Conservation (phyloP, 1,140 invertebrate genomes). For the Charaxes varanes region DNA sequence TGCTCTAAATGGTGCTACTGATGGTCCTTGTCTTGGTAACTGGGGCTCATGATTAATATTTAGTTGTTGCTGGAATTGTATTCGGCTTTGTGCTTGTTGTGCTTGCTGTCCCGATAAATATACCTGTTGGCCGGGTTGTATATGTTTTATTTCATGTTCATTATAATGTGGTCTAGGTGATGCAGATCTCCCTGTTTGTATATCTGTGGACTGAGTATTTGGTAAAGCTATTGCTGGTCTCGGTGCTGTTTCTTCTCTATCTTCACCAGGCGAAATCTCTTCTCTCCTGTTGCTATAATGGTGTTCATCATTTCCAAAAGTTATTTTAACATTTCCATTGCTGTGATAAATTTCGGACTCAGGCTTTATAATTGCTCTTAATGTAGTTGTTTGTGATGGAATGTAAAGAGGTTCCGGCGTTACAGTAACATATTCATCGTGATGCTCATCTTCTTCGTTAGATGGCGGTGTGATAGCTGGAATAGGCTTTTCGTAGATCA, state of each 20-base stretch:
- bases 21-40: constrained; percentile 57
- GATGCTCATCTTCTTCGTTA: constrained; percentile 77
- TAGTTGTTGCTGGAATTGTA: constrained; percentile 69
- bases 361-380: constrained; percentile 87
- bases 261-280: constrained; percentile 69
- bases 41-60: constrained; percentile 58
- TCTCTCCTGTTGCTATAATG: constrained; percentile 74
- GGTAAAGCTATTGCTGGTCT: constrained; percentile 76
- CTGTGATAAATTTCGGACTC: constrained; percentile 88
- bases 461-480: constrained; percentile 81
- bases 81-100: constrained; percentile 57
- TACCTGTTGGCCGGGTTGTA: constrained; percentile 37
- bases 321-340: constrained; percentile 83
- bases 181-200: constrained; percentile 43
- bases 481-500: constrained; percentile 85
- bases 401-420: constrained; percentile 62
- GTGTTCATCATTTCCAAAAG: constrained; percentile 79
- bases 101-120: constrained; percentile 43
- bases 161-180: constrained; percentile 43
- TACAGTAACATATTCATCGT: constrained; percentile 64
- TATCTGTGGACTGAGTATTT: constrained; percentile 41
- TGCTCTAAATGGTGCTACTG: constrained; percentile 51
- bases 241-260: constrained; percentile 74
- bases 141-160: constrained; percentile 38
- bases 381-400: constrained; percentile 81